A percentile compares a stretch with the other conserved stretches of the same genome.
Conservation (phyloP, 2,797 vertebrate species). For the Sebastiscus tertius region DNA sequence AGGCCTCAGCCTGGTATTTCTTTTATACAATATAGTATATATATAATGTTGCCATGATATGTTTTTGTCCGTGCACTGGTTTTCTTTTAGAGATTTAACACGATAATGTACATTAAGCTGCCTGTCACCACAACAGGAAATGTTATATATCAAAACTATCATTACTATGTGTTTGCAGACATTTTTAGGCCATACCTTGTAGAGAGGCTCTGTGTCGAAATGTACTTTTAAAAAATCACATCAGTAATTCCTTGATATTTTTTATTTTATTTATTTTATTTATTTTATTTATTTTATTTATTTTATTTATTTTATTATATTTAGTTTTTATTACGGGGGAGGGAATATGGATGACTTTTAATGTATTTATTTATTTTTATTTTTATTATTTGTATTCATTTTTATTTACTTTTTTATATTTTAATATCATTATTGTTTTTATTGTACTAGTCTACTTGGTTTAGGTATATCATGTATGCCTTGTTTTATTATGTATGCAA, state of each 20-base stretch:
- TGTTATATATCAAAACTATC: accelerated
- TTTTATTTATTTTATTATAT: too few relatives aligned
- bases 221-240: neutral
- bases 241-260: neutral
- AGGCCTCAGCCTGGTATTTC: neutral
- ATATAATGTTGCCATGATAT: neutral
- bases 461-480: too few relatives aligned
- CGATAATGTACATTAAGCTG: neutral
- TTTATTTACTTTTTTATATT: too few relatives aligned
- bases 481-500: too few relatives aligned
- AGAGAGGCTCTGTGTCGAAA: too few relatives aligned
- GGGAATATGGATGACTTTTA: too few relatives aligned
- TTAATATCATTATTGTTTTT: too few relatives aligned
- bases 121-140: neutral
- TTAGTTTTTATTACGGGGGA: neutral
- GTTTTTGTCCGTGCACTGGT: accelerated
- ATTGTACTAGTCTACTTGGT: too few relatives aligned
- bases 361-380: too few relatives aligned
- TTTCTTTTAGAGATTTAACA: neutral
- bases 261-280: too few relatives aligned
- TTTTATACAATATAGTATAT: neutral
- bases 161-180: neutral
- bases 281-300: too few relatives aligned
- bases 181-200: neutral
- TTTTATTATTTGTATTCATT: too few relatives aligned